A percentile compares a stretch with the other conserved stretches of the same genome.
Conservation (phyloP, 2,113 vertebrate species). For the Notothenia rossii region DNA sequence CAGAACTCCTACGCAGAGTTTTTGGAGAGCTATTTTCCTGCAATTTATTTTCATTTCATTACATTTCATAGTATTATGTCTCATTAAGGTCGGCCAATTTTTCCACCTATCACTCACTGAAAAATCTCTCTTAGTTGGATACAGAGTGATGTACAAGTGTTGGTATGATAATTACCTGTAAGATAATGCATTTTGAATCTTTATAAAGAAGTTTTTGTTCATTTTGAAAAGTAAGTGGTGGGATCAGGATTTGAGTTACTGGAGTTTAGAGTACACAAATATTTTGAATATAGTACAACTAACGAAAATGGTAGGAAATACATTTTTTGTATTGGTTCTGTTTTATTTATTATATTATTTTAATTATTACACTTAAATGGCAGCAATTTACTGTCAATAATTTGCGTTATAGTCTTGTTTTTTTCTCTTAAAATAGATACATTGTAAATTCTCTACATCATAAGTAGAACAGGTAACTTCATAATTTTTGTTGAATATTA, state of each 20-base stretch:
- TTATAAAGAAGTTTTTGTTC: not conserved
- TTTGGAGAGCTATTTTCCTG: conserved; percentile 14
- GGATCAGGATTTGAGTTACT: not conserved
- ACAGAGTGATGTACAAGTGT: not conserved
- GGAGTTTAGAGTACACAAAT: no score
- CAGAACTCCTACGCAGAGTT: not conserved
- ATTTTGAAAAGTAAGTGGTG: conserved; percentile 20
- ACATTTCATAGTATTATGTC: not conserved
- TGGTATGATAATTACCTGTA: not conserved
- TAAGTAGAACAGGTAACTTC: not conserved
- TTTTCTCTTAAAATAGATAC: not conserved
- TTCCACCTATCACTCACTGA: conserved; percentile 20
- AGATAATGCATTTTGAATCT: not conserved
- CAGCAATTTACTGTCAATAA: not conserved
- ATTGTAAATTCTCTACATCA: not conserved
- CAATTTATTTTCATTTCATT: not conserved
- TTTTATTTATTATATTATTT: not conserved
- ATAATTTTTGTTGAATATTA: conserved; percentile 36
- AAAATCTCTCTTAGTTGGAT: not conserved
- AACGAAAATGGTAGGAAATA: not conserved
- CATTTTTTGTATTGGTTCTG: not conserved
- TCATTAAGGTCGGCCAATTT: not conserved
- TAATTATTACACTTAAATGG: not conserved
- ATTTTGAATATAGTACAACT: no score
- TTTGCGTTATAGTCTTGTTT: not conserved